phyloP scores from a whole-genome alignment of 2,113 vertebrate genomes.

The Rhombomys opimus region DNA sequence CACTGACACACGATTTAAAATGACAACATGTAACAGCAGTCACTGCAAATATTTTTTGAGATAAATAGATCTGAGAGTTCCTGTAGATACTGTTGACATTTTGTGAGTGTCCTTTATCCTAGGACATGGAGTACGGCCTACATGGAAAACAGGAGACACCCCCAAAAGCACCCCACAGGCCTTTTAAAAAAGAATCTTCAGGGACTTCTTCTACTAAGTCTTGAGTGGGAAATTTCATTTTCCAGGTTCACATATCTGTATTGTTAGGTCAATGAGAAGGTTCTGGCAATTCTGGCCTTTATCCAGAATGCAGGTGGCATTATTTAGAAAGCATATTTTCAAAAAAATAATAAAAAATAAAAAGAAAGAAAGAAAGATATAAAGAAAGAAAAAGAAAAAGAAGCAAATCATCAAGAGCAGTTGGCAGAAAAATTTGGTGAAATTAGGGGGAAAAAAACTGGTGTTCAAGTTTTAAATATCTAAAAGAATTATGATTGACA shows the following conservation, averaged over 20 bases:
- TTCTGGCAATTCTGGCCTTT: slow-evolving; percentile 74
- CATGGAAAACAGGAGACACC: slow-evolving; percentile 70
- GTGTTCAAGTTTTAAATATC: slow-evolving; percentile 62
- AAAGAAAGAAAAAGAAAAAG: background rate
- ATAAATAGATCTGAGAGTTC: slow-evolving; percentile 79
- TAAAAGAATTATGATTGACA: slow-evolving; percentile 73
- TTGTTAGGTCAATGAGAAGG: slow-evolving; percentile 76
- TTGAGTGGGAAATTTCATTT: slow-evolving; percentile 60
- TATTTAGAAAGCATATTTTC: slow-evolving; percentile 71
- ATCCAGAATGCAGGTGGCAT: slow-evolving; percentile 58
- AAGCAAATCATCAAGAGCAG: slow-evolving; percentile 73
- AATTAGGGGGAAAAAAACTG: slow-evolving; percentile 18
- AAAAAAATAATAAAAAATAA: background rate
- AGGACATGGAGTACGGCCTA: slow-evolving; percentile 86
- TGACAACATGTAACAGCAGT: slow-evolving; percentile 84
- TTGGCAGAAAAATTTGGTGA: slow-evolving; percentile 52
- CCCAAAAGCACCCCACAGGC: slow-evolving; percentile 41
- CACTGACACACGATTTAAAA: slow-evolving; percentile 86
- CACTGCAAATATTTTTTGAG: slow-evolving; percentile 77
- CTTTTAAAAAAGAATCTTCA: slow-evolving; percentile 64
- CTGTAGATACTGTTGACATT: slow-evolving; percentile 71
- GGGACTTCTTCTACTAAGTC: slow-evolving; percentile 68
- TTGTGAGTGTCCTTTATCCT: slow-evolving; percentile 67
- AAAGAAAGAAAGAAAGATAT: background rate
- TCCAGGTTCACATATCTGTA: slow-evolving; percentile 71